A percentile compares a stretch with the other conserved stretches of the same genome.
These are phyloP conservation scores for Antheraea pernyi DNA, from an alignment of 1,140 invertebrate genomes.

Conservation along the genomic window DNA sequence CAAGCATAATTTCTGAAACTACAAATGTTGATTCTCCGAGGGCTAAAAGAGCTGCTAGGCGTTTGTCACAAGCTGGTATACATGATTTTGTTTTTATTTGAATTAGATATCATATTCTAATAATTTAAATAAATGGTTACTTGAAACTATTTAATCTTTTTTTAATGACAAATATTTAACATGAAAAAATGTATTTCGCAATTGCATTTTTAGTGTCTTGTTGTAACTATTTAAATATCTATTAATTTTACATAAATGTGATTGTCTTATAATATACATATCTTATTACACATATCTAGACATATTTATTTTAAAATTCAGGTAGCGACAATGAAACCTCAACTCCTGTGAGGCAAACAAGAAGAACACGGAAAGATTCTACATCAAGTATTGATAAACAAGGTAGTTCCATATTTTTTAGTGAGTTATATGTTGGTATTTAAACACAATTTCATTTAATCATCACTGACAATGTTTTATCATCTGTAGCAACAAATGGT, in stretches of 20 bases:
- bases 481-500: no score
- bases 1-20: constrained; percentile 56
- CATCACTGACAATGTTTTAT: no score
- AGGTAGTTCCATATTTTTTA: constrained; percentile 30
- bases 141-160: no score
- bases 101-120: neutral
- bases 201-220: no score
- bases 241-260: neutral
- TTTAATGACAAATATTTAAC: no score
- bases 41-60: constrained; percentile 59
- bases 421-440: no score
- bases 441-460: no score
- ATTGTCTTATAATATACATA: no score
- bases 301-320: constrained; percentile 25
- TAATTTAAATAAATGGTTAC: neutral
- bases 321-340: constrained; percentile 60
- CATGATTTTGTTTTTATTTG: constrained; percentile 10
- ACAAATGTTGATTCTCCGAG: constrained; percentile 51
- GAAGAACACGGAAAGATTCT: constrained; percentile 63
- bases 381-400: constrained; percentile 55
- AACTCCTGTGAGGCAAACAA: constrained; percentile 53
- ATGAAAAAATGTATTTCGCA: no score
- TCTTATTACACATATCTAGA: neutral
- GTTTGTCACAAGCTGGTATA: constrained; percentile 55
- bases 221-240: neutral